phyloP scores from a whole-genome alignment of 2,113 vertebrate genomes.

The Paraplagusia blochii region DNA sequence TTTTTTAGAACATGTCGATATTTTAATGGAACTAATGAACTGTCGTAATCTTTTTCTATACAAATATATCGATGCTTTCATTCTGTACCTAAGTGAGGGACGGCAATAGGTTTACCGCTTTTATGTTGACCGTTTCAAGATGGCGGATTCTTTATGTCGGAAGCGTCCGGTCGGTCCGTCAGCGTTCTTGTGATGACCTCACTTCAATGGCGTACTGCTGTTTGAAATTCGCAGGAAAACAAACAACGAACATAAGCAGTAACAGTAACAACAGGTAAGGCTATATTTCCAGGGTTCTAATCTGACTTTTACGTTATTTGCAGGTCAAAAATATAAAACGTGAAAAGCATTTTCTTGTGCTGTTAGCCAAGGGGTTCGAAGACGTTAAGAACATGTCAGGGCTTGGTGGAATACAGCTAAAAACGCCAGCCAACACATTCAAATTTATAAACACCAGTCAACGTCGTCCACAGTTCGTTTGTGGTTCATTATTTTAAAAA shows the following conservation, averaged over 20 bases:
- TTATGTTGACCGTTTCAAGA: constrained; percentile 45
- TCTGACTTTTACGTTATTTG: fast-evolving
- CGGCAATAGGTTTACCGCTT: no score
- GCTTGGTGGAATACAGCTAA: not conserved
- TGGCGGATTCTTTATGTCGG: constrained; percentile 8
- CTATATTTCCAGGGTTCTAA: fast-evolving
- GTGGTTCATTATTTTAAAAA: not conserved
- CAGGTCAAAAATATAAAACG: no score
- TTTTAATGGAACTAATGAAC: no score
- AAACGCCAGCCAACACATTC: no score
- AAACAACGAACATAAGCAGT: constrained; percentile 10
- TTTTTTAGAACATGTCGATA: no score
- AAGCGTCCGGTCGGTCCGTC: constrained; percentile 46
- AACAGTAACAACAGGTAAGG: not conserved
- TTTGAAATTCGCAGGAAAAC: constrained; percentile 13
- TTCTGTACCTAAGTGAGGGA: no score
- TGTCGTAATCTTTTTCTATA: no score
- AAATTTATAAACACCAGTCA: no score
- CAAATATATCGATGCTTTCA: no score
- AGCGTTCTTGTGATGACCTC: constrained; percentile 37
- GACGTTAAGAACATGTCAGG: constrained; percentile 6
- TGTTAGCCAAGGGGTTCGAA: not conserved
- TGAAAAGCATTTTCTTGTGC: no score
- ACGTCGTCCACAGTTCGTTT: no score
- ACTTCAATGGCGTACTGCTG: constrained; percentile 25